phyloP scores from a whole-genome alignment of 2,797 vertebrate genomes.

The Ptychobarbus kaznakovi region DNA sequence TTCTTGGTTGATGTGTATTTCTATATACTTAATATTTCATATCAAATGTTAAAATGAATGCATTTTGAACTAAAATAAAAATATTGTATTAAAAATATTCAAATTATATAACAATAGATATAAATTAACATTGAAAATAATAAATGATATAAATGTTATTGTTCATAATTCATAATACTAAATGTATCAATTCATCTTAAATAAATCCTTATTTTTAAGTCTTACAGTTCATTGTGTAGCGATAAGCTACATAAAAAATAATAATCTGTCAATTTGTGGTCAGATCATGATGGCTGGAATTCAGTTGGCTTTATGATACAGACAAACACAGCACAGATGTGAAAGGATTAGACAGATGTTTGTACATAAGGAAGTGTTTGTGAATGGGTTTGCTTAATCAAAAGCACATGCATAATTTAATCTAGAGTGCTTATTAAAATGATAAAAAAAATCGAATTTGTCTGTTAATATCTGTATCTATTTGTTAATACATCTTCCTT shows the following conservation, averaged over 20 bases:
- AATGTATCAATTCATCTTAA: neutral
- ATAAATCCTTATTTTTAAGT: neutral
- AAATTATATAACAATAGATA: neutral
- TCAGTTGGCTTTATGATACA: neutral
- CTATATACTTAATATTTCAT: neutral
- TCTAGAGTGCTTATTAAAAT: neutral
- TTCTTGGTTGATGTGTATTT: neutral
- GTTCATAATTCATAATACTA: neutral
- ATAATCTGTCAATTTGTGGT: neutral
- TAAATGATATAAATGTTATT: neutral
- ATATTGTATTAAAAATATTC: neutral
- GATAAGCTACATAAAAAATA: neutral
- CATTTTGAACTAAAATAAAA: neutral
- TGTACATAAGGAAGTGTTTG: neutral
- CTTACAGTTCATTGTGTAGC: neutral
- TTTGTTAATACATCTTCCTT: neutral
- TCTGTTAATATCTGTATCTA: neutral
- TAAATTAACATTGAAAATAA: neutral
- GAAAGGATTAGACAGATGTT: conserved; percentile 24
- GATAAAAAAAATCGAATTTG: neutral
- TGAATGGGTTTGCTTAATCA: neutral
- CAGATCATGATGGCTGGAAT: neutral
- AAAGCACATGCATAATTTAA: conserved; percentile 2
- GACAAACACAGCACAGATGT: conserved; percentile 15
- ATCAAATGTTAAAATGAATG: neutral